These are phyloP conservation scores for Typhlichthys subterraneus DNA, from an alignment of 2,797 vertebrate genomes.

Conservation along the genomic window DNA sequence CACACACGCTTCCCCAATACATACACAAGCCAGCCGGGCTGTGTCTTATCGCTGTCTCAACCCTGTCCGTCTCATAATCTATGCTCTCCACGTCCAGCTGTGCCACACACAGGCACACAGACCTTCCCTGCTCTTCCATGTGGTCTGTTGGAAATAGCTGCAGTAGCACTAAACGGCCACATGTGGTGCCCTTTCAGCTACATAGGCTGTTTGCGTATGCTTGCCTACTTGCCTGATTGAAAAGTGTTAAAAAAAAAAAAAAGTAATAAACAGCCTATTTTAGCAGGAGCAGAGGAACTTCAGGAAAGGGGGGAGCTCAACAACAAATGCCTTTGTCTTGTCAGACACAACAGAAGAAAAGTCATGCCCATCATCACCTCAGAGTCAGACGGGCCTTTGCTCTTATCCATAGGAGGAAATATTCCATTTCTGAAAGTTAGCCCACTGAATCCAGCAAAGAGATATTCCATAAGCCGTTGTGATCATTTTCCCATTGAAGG, in stretches of 20 bases:
- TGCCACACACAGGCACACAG: constrained; percentile 29
- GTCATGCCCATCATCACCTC: constrained; percentile 17
- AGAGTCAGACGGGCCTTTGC: not conserved
- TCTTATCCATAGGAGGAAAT: constrained; percentile 30
- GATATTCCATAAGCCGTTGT: constrained; percentile 23
- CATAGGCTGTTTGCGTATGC: constrained; percentile 3
- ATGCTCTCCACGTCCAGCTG: constrained; percentile 29
- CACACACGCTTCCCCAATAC: not conserved
- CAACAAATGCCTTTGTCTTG: not conserved
- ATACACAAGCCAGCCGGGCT: constrained; percentile 31
- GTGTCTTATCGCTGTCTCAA: constrained; percentile 7
- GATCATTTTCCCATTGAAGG: constrained; percentile 14
- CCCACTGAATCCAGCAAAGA: constrained; percentile 12
- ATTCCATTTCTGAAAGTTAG: not conserved
- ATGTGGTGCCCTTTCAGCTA: not conserved
- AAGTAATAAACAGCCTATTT: not conserved
- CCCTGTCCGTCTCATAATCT: constrained; percentile 42
- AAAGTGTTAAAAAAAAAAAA: not conserved
- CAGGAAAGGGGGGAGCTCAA: not conserved
- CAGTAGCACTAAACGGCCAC: constrained; percentile 29
- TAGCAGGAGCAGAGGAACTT: not conserved
- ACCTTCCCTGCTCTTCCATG: constrained; percentile 41
- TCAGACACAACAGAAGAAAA: constrained; percentile 1
- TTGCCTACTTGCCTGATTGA: constrained; percentile 1
- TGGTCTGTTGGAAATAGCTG: constrained; percentile 33